Conservation (phyloP, 2,888 invertebrate genomes). For the Spialia ferax region DNA sequence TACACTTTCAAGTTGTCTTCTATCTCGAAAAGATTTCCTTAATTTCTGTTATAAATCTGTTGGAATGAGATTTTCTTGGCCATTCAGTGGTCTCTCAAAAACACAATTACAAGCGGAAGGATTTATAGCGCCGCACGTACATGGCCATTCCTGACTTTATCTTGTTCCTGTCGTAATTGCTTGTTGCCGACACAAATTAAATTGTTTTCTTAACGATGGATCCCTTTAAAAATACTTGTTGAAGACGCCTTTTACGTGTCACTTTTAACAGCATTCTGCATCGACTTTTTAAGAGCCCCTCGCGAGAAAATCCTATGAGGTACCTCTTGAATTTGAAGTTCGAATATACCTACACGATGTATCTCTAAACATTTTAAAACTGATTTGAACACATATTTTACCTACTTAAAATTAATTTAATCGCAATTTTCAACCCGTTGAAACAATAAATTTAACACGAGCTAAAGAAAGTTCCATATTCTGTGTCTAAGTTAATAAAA, state of each 20-base stretch:
- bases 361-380: no score
- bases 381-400: no score
- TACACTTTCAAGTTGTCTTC: not conserved
- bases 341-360: not conserved
- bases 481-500: conserved; percentile 78
- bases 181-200: conserved; percentile 56
- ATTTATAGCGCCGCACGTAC: conserved; percentile 37
- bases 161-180: conserved; percentile 37
- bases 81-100: conserved; percentile 35
- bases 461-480: conserved; percentile 72
- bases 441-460: conserved; percentile 47
- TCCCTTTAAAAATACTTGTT: conserved; percentile 58
- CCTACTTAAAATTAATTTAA: conserved; percentile 11
- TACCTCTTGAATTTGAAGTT: no score
- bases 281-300: not conserved
- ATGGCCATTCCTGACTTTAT: conserved; percentile 34
- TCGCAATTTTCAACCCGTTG: conserved; percentile 25
- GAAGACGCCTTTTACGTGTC: not conserved
- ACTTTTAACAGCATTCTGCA: not conserved
- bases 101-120: conserved; percentile 36
- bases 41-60: conserved; percentile 27
- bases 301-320: not conserved
- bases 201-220: conserved; percentile 62
- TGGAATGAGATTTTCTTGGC: conserved; percentile 30
- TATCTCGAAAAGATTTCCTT: conserved; percentile 7